Evolutionary conservation across 2,113 vertebrate species (phyloP), one percentile per base, ranked within the genome.

Genomic region (Tapirus terrestris): DNA sequence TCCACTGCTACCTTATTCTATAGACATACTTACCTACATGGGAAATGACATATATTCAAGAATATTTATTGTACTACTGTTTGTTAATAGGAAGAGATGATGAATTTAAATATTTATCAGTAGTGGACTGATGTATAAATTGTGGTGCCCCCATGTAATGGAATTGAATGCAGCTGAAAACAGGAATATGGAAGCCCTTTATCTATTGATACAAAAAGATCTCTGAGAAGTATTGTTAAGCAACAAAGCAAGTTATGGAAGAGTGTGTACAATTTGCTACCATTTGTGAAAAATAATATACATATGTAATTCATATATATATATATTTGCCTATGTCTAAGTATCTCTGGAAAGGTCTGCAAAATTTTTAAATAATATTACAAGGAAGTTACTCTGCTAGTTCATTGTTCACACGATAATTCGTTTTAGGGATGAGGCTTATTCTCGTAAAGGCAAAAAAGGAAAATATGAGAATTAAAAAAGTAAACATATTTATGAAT

Each of bases 321-420:
- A 65, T 73, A 21, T 51, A 90, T 51, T 79, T 95, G 33, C 6
- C 39, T 58, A 39, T 72, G 21, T 87, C 23, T 97, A 70, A 77
- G 39, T 63, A 77, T 67, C 27, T 82, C 31, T 83, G 33, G 39
- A 73, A 73, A 92, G 36, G 72, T 80, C 29, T 77, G n/a, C 3
- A 76, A 91, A 83, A 73, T 58, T 77, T 92, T 85, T 23, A 70
- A 90, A 93, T 67, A 65, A 60, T 80, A 33, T 63, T 72, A 88
- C 17, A 8, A 81, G 53, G 18, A 85, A 33, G 4, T 6, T 51
- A 83, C 20, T 85, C 39, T 76, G 27, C 36, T 43, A 85, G 31
- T 89, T 94, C 33, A 76, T 85, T 96, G 65, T 92, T 94, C 39
- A 56, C 67, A 45, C 86, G 48, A 84, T 84, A 45, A 73, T 76